Base-by-base conservation (phyloP, 2,888 invertebrate genomes). In the Agonopterix heracliana region DNA sequence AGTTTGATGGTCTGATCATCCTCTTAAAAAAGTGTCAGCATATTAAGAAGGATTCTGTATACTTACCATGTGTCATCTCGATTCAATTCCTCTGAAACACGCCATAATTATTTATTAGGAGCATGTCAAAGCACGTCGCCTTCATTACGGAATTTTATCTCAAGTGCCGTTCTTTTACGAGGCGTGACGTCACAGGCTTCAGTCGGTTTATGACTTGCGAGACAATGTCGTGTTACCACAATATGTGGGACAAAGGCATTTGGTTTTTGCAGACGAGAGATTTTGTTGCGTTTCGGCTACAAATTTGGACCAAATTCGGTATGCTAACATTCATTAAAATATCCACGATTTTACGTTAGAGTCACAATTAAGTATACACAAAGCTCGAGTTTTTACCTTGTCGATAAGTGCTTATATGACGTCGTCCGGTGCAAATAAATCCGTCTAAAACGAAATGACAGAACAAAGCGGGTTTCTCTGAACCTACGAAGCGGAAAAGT, bases 141-240 rank as follows among this genome's bases (percentile, higher is more conserved):
- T 46, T 46, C 46, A 46, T 46, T 40, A 41, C 40, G 40, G 40
- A 14, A 46, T 46, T 45, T 45, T 45, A 46, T 46, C 17, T 12
- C 36, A 36, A 46, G 26, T 40, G 45, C 38, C 8, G 17, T 38
- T 36, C 36, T 45, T 45, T 46, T 12, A 40, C 11, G 46, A 46
- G 35, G 40, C 26, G 38, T 40, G 10, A 11, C 14, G 46, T 17
- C 36, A 13, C 46, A 36, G 13, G 35, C 35, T 35, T 14, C 10
- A 26, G 34, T 10, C 41, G 5, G 45, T 45, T 45, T 45, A 45
- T 36, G 12, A 13, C 45, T 45, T 45, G 8, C 13, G 14, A 35
- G 45, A 45, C 45, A 45, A 36, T 45, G 45, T 45, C 45, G 36
- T 36, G 36, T 11, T 8, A n/a, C 36, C 9, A 45, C 36, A 45